Evolutionary conservation across 2,113 vertebrate species (phyloP).

Genomic region (Calidris pygmaea): DNA sequence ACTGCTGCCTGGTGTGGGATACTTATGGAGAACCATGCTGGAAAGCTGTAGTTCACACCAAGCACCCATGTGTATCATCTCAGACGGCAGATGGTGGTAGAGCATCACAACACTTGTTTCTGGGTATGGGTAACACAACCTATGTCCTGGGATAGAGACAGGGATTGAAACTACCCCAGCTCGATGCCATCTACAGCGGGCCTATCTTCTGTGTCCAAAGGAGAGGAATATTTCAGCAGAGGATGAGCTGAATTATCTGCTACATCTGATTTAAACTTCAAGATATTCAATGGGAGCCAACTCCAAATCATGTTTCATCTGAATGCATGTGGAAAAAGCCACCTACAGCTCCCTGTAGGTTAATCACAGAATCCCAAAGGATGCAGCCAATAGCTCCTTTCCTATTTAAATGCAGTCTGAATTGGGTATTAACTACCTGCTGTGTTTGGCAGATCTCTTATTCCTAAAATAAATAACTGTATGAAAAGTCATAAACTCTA

Average conservation of each 20-base stretch:
- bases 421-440: conserved; percentile 68
- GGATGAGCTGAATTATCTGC: not conserved
- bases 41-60: not conserved
- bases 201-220: not conserved
- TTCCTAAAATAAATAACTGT: conserved; percentile 69
- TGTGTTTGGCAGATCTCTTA: conserved; percentile 65
- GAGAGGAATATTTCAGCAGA: not conserved
- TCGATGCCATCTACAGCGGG: not conserved
- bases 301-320: not conserved
- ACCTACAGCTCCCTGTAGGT: conserved; percentile 25
- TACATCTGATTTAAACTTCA: not conserved
- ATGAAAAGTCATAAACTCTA: conserved; percentile 67
- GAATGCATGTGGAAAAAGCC: conserved; percentile 22
- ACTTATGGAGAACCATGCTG: rapidly evolving
- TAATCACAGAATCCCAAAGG: conserved; percentile 56
- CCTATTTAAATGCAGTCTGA: conserved; percentile 54
- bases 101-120: not conserved
- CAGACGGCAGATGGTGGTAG: not conserved
- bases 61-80: not conserved
- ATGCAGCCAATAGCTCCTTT: conserved; percentile 40
- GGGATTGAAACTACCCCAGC: not conserved
- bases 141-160: not conserved
- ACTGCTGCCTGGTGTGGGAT: not conserved
- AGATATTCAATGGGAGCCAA: not conserved
- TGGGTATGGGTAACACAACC: not conserved